phyloP scores from a whole-genome alignment of 2,113 vertebrate species.

The Haemorhous mexicanus region DNA sequence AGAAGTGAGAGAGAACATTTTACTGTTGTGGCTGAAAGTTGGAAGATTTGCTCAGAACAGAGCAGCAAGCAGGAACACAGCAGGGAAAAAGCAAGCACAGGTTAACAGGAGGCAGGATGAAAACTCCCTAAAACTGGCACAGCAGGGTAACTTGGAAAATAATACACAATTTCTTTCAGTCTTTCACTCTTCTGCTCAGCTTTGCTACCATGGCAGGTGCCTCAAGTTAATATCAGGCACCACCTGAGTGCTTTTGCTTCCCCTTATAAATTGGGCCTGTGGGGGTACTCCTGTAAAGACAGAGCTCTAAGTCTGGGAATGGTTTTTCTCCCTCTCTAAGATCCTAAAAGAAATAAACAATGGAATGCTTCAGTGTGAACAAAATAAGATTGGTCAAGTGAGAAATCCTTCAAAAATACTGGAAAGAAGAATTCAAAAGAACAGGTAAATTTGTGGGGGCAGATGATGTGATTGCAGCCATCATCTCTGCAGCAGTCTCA shows the following conservation, averaged over 20 bases:
- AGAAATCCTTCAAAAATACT: background rate
- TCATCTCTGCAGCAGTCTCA: background rate
- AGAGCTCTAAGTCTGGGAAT: rapidly evolving
- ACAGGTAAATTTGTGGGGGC: background rate
- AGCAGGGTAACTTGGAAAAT: background rate
- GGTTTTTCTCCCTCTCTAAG: rapidly evolving
- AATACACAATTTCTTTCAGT: background rate
- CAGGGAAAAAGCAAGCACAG: background rate
- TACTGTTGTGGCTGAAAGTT: background rate
- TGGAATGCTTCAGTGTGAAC: background rate
- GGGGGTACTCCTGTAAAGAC: rapidly evolving
- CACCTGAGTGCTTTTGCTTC: background rate
- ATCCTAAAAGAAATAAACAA: background rate
- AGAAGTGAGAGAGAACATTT: background rate
- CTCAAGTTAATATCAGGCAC: background rate
- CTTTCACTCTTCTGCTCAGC: background rate
- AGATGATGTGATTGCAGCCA: background rate
- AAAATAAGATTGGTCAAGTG: background rate
- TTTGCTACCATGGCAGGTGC: background rate
- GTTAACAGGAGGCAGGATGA: background rate
- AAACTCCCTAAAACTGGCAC: background rate
- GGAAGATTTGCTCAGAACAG: background rate
- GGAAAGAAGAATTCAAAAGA: background rate
- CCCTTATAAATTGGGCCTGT: background rate
- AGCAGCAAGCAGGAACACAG: rapidly evolving